Base-by-base conservation (phyloP, 2,888 invertebrate species). In the Lasioglossum lativentre region DNA sequence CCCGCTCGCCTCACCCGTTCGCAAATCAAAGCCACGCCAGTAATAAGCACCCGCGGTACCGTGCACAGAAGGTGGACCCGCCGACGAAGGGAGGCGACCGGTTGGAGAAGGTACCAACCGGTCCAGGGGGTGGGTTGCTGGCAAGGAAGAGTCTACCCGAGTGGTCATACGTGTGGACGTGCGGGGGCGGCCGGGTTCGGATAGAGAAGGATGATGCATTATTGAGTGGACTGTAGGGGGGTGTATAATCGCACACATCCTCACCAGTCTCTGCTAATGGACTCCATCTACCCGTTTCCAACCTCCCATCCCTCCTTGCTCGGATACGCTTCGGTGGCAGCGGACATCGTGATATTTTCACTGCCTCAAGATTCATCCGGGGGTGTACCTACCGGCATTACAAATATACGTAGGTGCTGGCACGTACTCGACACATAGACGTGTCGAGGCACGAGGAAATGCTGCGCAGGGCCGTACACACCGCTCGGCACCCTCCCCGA, bases 21-120 rank as follows among this genome's bases (percentile, higher is more conserved):
- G 92, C 93, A 93, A 95, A 95, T 95, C 94, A 95, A 95, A 95
- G 95, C 94, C 91, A 87, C 89, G 91, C 85, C 91, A 89, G 93
- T 95, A 95, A 95, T 94, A 94, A 94, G 94, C 94, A 92, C 88
- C 91, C 90, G 88, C 88, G 88, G 81, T 84, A 83, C 81, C 81
- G 82, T 82, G 86, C 68, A 86, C 82, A 86, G 88, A 74, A 80
- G 86, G 81, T 74, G 79, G 75, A 83, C 82, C 83, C 47, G 47
- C 56, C 77, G 59, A 70, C n/a, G 83, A 81, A 85, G 81, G 75
- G 85, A 42, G 90, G 88, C 59, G 45, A 82, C 82, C 86, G 82
- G 83, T 27, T 86, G 47, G 82, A 78, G 77, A 78, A 74, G 82
- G 75, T 82, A 88, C 79, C 52, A 52, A 76, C 38, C 27, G 56